Conservation (phyloP, 2,888 invertebrate species). For the Ophion slaviceki region DNA sequence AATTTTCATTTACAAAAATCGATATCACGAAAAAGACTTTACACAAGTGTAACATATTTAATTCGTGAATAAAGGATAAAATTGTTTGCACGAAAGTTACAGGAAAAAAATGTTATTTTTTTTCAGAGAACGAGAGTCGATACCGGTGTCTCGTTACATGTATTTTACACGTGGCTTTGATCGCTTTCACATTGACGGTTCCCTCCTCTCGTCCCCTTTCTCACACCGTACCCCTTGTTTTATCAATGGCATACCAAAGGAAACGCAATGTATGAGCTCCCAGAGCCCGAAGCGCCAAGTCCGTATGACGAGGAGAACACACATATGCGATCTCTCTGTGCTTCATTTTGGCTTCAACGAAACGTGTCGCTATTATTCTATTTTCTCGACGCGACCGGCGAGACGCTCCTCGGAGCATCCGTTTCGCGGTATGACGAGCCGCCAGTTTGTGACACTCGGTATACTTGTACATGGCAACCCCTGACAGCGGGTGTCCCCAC, state of each 20-base stretch:
- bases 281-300: background rate
- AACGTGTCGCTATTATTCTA: constrained; percentile 62
- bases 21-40: no score
- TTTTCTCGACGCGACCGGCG: constrained; percentile 55
- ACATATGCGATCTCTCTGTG: background rate
- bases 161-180: constrained; percentile 7
- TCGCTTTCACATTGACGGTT: constrained; percentile 44
- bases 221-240: constrained; percentile 45
- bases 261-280: constrained; percentile 48
- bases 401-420: constrained; percentile 35
- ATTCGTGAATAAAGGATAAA: no score
- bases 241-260: constrained; percentile 76
- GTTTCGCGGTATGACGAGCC: constrained; percentile 27
- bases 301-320: constrained; percentile 1
- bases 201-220: background rate
- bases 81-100: no score
- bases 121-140: background rate
- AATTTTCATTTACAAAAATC: no score
- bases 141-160: constrained; percentile 22
- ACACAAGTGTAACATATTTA: no score
- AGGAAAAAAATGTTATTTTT: no score
- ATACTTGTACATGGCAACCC: constrained; percentile 12
- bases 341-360: constrained; percentile 44
- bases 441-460: constrained; percentile 18
- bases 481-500: background rate